Evolutionary conservation across 2,888 invertebrate genomes (phyloP).

Genomic region (Tetanocera ferruginea): DNA sequence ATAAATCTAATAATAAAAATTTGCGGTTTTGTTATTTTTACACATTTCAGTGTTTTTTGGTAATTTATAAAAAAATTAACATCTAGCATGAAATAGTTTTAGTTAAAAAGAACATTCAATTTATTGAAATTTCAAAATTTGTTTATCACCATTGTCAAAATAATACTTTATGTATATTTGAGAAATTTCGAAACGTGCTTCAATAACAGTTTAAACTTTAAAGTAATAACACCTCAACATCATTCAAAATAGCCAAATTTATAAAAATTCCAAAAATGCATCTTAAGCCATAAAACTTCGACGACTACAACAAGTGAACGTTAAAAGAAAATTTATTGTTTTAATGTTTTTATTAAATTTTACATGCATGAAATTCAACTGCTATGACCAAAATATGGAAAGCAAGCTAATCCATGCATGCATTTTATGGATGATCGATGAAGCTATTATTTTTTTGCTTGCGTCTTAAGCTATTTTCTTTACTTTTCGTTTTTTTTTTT

Average conservation of each 20-base stretch:
- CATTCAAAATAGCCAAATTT: too few species aligned
- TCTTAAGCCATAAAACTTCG: neutral
- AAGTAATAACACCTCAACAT: neutral
- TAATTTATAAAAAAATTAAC: too few species aligned
- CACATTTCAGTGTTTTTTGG: too few species aligned
- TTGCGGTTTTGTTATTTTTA: too few species aligned
- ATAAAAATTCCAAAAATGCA: too few species aligned
- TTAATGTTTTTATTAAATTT: neutral
- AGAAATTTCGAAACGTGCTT: neutral
- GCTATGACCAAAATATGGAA: neutral
- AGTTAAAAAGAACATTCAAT: too few species aligned
- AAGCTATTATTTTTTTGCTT: neutral
- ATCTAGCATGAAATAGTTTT: too few species aligned
- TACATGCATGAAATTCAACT: neutral
- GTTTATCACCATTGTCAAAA: too few species aligned
- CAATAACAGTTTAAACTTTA: neutral
- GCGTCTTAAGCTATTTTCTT: neutral
- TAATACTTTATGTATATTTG: too few species aligned
- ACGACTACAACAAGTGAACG: neutral
- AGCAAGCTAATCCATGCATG: neutral
- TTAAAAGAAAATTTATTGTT: conserved; percentile 19
- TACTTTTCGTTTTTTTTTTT: neutral
- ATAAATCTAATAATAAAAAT: too few species aligned
- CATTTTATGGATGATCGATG: conserved; percentile 1
- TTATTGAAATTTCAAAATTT: too few species aligned